A percentile compares a stretch with the other conserved stretches of the same genome.
These are phyloP conservation scores for Lytechinus variegatus DNA, from an alignment of 35 echinoderm and acorn worm species.

Conservation along the genomic window DNA sequence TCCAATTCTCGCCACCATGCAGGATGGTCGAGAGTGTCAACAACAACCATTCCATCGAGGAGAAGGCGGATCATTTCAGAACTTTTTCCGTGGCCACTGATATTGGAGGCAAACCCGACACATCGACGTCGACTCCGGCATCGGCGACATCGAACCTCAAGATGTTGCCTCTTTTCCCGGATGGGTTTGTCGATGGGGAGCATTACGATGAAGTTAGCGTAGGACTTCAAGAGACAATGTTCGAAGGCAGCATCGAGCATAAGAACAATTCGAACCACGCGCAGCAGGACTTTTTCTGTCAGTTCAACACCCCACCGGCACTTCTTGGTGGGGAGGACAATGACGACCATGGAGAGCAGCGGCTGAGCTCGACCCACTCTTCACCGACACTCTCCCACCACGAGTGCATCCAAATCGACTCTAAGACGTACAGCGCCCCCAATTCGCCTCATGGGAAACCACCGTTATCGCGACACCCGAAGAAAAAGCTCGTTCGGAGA, in stretches of 20 bases:
- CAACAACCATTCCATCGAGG: constrained; percentile 47
- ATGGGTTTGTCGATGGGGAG: background rate
- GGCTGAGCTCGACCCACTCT: constrained; percentile 55
- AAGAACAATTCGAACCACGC: constrained; percentile 42
- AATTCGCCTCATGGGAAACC: constrained; percentile 52
- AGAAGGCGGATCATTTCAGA: background rate
- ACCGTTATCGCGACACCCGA: background rate
- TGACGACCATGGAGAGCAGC: background rate
- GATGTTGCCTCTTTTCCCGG: background rate
- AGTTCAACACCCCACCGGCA: background rate
- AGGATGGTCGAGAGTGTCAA: constrained; percentile 47
- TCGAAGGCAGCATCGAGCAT: constrained; percentile 41
- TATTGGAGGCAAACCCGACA: background rate
- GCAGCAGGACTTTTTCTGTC: constrained; percentile 29
- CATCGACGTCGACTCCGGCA: background rate
- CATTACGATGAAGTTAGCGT: background rate
- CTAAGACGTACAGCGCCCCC: constrained; percentile 48
- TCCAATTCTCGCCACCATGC: constrained; percentile 43
- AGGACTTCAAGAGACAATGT: background rate
- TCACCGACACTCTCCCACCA: constrained; percentile 53
- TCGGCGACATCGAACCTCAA: background rate
- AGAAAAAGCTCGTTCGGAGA: constrained; percentile 37
- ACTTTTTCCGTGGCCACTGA: background rate
- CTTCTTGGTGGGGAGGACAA: background rate
- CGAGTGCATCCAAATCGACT: constrained; percentile 52